Evolutionary conservation across 1,140 invertebrate genomes (phyloP), one percentile per base, ranked within the genome.

Genomic region (Idris sp.): DNA sequence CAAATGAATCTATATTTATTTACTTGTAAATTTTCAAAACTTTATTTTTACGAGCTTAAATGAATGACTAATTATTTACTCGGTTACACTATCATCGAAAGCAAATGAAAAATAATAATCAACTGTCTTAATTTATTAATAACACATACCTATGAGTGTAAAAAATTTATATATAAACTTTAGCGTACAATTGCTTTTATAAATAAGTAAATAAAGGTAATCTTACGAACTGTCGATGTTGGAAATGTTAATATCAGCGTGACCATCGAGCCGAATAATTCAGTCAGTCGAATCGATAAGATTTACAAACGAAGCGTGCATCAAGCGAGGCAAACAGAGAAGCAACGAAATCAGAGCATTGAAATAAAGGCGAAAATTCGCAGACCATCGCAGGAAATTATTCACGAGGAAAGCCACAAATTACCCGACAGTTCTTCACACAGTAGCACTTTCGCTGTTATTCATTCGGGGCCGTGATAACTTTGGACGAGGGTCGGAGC

Each of bases 391-490:
- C 10, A 14, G 11, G 51, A 31, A 72, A 72, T 72, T 56, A 72
- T 72, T 62, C 58, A 72, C 43, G 43, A 72, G 58, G 61, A 74
- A 74, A 67, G 61, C 61, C 71, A 74, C 62, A 68, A 68, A 68
- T 75, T 74, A 68, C 35, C 43, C 41, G 13, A 16, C 58, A 30
- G 7, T 49, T 59, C 30, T 49, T 58, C 46, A 46, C 59, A 33
- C 31, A 61, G 14, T 1, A 46, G 48, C 56, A 46, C 62, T 67
- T 48, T 51, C 36, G 35, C 59, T 53, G 35, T 43, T 44, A 64
- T 64, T 73, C 71, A 49, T 68, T 74, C 48, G 14, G 3, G 36
- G 36, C 59, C 14, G 26, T 53, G 54, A 74, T 65, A 77, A 74
- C 56, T 69, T 59, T n/a, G 40, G 18, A 10, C 19, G 56, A 75